These are phyloP conservation scores for Heteromurus nitidus DNA, from an alignment of 2,888 invertebrate species.

Conservation along the genomic window DNA sequence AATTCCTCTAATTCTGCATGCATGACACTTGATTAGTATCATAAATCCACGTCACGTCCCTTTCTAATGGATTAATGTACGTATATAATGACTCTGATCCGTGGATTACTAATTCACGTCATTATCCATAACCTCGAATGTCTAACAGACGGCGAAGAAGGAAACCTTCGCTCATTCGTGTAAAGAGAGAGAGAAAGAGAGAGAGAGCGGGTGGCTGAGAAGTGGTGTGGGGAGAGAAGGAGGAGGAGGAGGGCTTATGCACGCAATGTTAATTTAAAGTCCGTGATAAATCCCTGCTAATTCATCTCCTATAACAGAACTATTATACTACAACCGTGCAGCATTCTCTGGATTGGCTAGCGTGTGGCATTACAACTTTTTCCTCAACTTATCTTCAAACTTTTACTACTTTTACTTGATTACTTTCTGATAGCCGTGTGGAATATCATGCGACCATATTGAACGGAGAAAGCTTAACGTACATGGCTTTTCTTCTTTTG, in stretches of 20 bases:
- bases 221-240: too few relatives aligned
- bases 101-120: slow-evolving; percentile 33
- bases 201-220: too few relatives aligned
- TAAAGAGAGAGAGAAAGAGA: too few relatives aligned
- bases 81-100: slow-evolving; percentile 30
- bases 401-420: slow-evolving; percentile 26
- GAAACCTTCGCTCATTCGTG: too few relatives aligned
- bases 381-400: background rate
- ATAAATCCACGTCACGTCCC: slow-evolving; percentile 45
- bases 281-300: slow-evolving; percentile 26
- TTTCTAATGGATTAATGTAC: slow-evolving; percentile 24
- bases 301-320: background rate
- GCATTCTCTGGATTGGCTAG: too few relatives aligned
- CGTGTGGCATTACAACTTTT: slow-evolving; percentile 13
- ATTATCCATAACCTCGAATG: slow-evolving; percentile 28
- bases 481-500: background rate
- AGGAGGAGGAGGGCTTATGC: background rate
- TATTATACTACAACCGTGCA: background rate
- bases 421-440: background rate
- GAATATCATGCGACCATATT: background rate
- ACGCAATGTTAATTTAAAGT: slow-evolving; percentile 23
- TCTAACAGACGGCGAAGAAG: too few relatives aligned
- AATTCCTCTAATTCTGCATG: background rate
- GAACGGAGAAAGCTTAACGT: background rate
- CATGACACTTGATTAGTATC: slow-evolving; percentile 25